phyloP scores from a whole-genome alignment of 2,888 invertebrate genomes.

The Trachelus iudaicus region DNA sequence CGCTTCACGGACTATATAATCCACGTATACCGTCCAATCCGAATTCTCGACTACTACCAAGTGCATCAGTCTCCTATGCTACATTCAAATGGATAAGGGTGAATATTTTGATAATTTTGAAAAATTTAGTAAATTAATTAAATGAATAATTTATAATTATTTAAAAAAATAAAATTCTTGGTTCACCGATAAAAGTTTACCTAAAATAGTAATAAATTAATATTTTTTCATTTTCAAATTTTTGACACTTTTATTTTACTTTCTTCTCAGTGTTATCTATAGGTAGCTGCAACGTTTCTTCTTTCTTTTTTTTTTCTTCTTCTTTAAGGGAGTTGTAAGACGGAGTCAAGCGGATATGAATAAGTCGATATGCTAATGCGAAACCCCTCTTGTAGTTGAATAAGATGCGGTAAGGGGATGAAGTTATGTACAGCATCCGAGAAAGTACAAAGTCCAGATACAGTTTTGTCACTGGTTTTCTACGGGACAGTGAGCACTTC shows the following conservation, averaged over 20 bases:
- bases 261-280: neutral
- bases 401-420: conserved; percentile 39
- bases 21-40: conserved; percentile 34
- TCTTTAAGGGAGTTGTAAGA: neutral
- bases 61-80: conserved; percentile 23
- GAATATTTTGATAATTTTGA: neutral
- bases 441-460: conserved; percentile 39
- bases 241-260: neutral
- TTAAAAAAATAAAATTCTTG: too few relatives aligned
- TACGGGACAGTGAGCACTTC: conserved; percentile 28
- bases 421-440: conserved; percentile 42
- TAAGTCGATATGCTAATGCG: conserved; percentile 62
- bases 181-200: neutral
- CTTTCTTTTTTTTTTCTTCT: neutral
- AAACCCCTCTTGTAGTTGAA: conserved; percentile 54
- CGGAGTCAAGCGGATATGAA: conserved; percentile 49
- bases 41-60: neutral
- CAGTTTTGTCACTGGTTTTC: conserved; percentile 32
- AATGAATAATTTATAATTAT: too few relatives aligned
- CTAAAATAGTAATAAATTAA: neutral
- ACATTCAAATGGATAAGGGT: conserved; percentile 20
- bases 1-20: conserved; percentile 13
- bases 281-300: too few relatives aligned
- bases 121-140: neutral
- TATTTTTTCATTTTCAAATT: neutral